Evolutionary conservation across 2,888 invertebrate species (phyloP), one percentile per base, ranked within the genome.

Genomic region (Drosophila mayaguana): DNA sequence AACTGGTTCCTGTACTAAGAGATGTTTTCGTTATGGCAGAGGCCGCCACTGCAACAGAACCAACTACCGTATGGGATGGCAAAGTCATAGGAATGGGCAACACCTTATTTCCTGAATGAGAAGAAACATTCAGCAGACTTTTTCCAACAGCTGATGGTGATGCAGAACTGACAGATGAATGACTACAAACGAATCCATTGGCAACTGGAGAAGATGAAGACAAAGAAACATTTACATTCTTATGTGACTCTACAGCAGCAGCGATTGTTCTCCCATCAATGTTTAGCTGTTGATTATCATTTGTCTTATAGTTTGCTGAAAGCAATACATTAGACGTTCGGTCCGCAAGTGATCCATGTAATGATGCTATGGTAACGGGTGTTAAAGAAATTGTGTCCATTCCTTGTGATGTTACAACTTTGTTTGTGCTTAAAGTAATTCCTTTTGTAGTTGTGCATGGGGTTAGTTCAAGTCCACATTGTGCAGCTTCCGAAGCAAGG

Each of bases 111-210:
- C 53, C 73, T 32, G 61, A 50, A 36, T 73, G 73, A 11, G 85
- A 67, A 36, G 88, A 72, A 22, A 77, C 65, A n/a, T 75, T 66
- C 3, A 83, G 60, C n/a, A 81, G 48, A 34, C 51, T 25, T 50
- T 56, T 79, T 16, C 66, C 78, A 12, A 59, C 70, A n/a, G 53
- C 54, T 20, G 72, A 62, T 32, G 76, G 50, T 38, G 75, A 55
- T 7, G 59, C 22, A 36, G 57, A 65, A 28, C 51, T 73, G 6
- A 67, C 63, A 5, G 85, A 51, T 25, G 85, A 59, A 63, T 72
- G 88, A 28, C 68, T 74, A 43, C 74, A 42, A n/a, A 78, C 51
- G 16, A 80, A 81, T 40, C 90, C 90, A 51, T 89, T 90, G 11
- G 72, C 53, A 50, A 78, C 60, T 20, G 69, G 43, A 53, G 70